Base-by-base conservation (phyloP, 2,888 invertebrate species). In the Stegophylla sp. region DNA sequence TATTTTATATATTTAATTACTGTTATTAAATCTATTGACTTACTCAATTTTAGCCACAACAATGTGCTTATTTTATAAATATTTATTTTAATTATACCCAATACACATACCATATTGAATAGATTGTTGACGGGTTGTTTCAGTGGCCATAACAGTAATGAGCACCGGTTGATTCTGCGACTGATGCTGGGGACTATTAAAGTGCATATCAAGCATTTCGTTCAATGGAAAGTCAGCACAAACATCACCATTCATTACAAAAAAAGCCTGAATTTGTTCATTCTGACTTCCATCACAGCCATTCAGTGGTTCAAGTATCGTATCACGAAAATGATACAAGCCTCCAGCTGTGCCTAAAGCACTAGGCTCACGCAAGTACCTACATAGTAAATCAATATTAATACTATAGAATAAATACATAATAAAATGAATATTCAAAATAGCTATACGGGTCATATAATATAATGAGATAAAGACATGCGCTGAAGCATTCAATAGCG, bases 341-440 rank as follows among this genome's bases (percentile, higher is more conserved):
- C 98, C 97, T 43, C 99, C 99, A 0, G 95, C 98, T 0, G 98
- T 99, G 9, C 98, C 98, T 0, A 98, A 88, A 0, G 96, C 92
- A 3, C 93, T 93, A 86, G 95, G 97, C 87, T 99, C 99, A 89
- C 98, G 97, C 3, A 98, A 89, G 86, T 99, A 99, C 85, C 94
- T 93, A 86, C 26, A 84, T 83, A 77, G 7, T 34, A 34, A 34
- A 34, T 34, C 34, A 34, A 34, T 34, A 3, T n/a, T n/a, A n/a
- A n/a, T n/a, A n/a, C n/a, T n/a, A n/a, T n/a, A n/a, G n/a, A n/a
- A n/a, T n/a, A n/a, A n/a, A n/a, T n/a, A n/a, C n/a, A n/a, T n/a
- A n/a, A n/a, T n/a, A n/a, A n/a, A n/a, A n/a, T n/a, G n/a, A n/a
- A n/a, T n/a, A n/a, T n/a, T n/a, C n/a, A n/a, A n/a, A n/a, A n/a